Conservation (phyloP, 2,797 vertebrate genomes). For the Eutrigla gurnardus region DNA sequence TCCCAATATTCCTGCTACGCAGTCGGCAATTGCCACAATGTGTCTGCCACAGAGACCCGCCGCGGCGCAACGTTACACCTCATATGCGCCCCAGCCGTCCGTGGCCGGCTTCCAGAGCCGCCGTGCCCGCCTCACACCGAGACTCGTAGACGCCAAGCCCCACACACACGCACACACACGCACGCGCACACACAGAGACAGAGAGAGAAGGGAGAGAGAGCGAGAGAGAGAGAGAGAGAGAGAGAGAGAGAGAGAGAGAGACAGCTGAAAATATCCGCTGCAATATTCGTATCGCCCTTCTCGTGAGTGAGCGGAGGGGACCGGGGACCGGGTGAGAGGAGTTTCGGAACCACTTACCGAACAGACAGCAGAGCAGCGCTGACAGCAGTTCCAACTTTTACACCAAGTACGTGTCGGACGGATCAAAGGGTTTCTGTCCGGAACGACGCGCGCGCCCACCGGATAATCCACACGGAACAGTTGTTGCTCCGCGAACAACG, state of each 20-base stretch:
- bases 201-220: slow-evolving; percentile 22
- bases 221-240: too few species aligned
- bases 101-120: slow-evolving; percentile 72
- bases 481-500: slow-evolving; percentile 35
- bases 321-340: slow-evolving; percentile 16
- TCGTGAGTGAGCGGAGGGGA: slow-evolving; percentile 26
- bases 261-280: slow-evolving; percentile 63
- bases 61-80: slow-evolving; percentile 66
- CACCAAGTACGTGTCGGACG: not conserved
- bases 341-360: slow-evolving; percentile 75
- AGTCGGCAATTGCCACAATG: slow-evolving; percentile 39
- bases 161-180: slow-evolving; percentile 7
- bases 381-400: slow-evolving; percentile 59
- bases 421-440: not conserved
- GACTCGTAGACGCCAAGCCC: slow-evolving; percentile 81
- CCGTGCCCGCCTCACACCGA: slow-evolving; percentile 65
- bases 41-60: slow-evolving; percentile 46
- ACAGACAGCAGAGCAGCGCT: slow-evolving; percentile 50
- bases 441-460: slow-evolving; percentile 16
- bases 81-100: slow-evolving; percentile 48
- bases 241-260: slow-evolving; percentile 12
- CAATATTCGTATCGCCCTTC: slow-evolving; percentile 54
- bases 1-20: slow-evolving; percentile 40
- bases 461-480: slow-evolving; percentile 62
- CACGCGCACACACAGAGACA: slow-evolving; percentile 3